Evolutionary conservation across 2,888 invertebrate species (phyloP), one percentile per base, ranked within the genome.

Genomic region (Dasysyrphus tricinctus): DNA sequence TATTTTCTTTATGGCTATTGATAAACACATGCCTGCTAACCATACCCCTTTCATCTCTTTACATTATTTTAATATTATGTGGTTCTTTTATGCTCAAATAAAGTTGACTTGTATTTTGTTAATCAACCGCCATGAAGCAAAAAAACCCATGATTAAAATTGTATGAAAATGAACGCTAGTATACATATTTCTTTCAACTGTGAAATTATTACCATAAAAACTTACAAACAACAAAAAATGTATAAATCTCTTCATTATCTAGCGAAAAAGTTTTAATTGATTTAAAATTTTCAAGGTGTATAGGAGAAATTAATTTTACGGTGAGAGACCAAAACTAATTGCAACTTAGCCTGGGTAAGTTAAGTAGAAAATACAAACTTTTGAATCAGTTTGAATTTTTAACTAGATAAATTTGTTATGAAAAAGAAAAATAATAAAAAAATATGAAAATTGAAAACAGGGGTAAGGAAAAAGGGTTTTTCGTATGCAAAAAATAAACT

Each of bases 191-290:
- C 29, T 24, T 54, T 61, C 14, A 24, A 42, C 61, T 61, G 24
- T 61, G 1, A 61, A 39, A 3, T 9, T 61, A 34, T 61, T 61
- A 14, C 14, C 24, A 16, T 6, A 29, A 37, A 16, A 32, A n/a
- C 14, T 12, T 29, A 51, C 51, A 32, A 51, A 19, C 16, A 16
- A 54, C 29, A 56, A 69, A 29, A 77, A 61, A 14, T 24, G 24
- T 6, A 47, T 34, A 80, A 80, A 44, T 80, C 80, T 51, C 69
- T 49, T 59, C 34, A 65, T 74, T 73, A 59, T 69, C 59, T n/a
- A 54, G 61, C 54, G 63, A 7, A 61, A 80, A 80, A 80, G 61
- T 80, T 80, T 80, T 70, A 80, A 80, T 80, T 80, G 80, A 80
- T 75, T 80, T 75, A 75, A 80, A 70, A 75, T 70, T 39, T 70